Base-by-base conservation (phyloP, 2,888 invertebrate species). In the Sycophila texana region DNA sequence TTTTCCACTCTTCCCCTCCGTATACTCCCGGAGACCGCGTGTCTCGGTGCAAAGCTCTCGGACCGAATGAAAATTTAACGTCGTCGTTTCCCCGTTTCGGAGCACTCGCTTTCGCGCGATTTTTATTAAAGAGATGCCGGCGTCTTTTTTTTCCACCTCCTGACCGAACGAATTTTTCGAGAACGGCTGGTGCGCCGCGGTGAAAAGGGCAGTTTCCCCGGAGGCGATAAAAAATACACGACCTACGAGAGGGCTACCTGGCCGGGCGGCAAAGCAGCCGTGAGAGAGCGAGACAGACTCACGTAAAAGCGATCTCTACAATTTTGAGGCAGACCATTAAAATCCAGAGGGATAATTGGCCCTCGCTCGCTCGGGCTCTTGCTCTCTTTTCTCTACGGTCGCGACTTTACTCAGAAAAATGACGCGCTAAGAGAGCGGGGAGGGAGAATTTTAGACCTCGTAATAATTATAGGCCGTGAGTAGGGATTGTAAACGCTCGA, bases 291-390 rank as follows among this genome's bases (percentile, higher is more conserved):
- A 39, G 39, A 39, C 39, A 39, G 39, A 39, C 39, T 39, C 49
- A 78, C n/a, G 78, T 76, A 74, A 78, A 81, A 82, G 71, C 82
- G 81, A 86, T 78, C 85, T 87, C 86, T 87, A 87, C 87, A 88
- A 88, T 88, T 88, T 80, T 86, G 86, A 85, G 86, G 83, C 83
- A 84, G 71, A 83, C 85, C 88, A 88, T 88, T 87, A 87, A 88
- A 87, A 86, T 85, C 85, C 84, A 82, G 83, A 86, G 86, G 86
- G 86, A 88, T 88, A 88, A 87, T 84, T 85, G 88, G 84, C 83
- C 77, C 70, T 65, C 63, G 63, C 76, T 72, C 75, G 74, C 60
- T 74, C 72, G 77, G 75, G 53, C 65, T 73, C 20, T 71, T 60
- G 60, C 74, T 60, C 47, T 76, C 68, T 75, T 67, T 71, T 53